A percentile compares a stretch with the other conserved stretches of the same genome.
phyloP scores from a whole-genome alignment of 2,888 invertebrate species.

The Periphyllus acericola region DNA sequence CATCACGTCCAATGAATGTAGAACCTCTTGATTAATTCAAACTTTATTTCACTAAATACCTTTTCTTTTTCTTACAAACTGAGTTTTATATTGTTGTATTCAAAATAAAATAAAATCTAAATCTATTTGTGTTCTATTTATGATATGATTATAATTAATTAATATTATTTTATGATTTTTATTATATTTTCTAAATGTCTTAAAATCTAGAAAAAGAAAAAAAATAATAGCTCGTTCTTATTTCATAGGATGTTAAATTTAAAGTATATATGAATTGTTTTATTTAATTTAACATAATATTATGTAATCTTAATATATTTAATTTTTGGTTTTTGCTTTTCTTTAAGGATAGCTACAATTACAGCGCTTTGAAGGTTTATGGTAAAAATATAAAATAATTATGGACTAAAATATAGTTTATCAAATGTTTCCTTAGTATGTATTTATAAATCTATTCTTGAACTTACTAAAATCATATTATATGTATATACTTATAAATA shows the following conservation, averaged over 20 bases:
- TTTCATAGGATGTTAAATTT: constrained; percentile 22
- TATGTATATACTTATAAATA: constrained; percentile 32
- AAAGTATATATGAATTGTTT: constrained; percentile 12
- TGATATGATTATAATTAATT: neutral
- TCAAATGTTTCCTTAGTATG: constrained; percentile 23
- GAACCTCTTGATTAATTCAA: constrained; percentile 50
- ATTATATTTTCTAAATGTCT: constrained; percentile 1
- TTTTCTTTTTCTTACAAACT: constrained; percentile 16
- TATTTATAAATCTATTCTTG: constrained; percentile 39
- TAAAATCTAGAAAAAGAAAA: neutral
- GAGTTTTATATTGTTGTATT: constrained; percentile 42
- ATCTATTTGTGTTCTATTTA: constrained; percentile 21
- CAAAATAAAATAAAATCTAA: neutral
- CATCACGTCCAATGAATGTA: constrained; percentile 51
- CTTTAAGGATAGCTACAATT: constrained; percentile 20
- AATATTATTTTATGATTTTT: constrained; percentile 19
- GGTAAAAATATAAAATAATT: neutral
- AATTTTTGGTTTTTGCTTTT: constrained; percentile 41
- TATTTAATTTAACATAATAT: constrained; percentile 9
- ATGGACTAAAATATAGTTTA: constrained; percentile 36
- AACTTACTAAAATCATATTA: constrained; percentile 22
- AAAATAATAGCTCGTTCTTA: neutral
- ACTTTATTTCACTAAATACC: constrained; percentile 9
- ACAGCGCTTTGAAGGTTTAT: neutral
- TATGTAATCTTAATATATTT: constrained; percentile 18